These are phyloP conservation scores for Pilophorus perplexus DNA, from an alignment of 2,888 invertebrate species.

Conservation along the genomic window DNA sequence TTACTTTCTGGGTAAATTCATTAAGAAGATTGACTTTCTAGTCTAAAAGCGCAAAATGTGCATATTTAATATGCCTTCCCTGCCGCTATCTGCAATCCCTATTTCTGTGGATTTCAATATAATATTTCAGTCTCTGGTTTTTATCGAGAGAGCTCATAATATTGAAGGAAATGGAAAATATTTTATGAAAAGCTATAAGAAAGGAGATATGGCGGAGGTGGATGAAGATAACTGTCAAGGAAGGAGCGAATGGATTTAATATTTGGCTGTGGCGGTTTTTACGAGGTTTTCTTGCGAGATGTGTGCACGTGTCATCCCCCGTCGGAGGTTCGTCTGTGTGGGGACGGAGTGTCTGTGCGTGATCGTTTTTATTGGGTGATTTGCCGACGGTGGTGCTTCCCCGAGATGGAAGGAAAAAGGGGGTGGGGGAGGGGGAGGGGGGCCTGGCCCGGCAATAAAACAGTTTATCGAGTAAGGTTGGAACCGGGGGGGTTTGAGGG, in stretches of 20 bases:
- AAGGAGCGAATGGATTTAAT: conserved; percentile 39
- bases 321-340: conserved; percentile 2
- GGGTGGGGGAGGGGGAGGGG: conserved; percentile 4
- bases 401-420: no score
- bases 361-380: conserved; percentile 43
- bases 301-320: conserved; percentile 24
- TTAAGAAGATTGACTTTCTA: no score
- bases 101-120: no score
- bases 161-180: no score
- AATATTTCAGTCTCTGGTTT: no score
- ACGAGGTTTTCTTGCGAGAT: conserved; percentile 20
- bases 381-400: conserved; percentile 22
- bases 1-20: no score
- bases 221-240: conserved; percentile 36
- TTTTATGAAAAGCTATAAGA: no score
- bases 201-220: neutral
- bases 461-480: conserved; percentile 55
- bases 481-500: conserved; percentile 31
- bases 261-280: conserved; percentile 38
- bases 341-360: conserved; percentile 16
- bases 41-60: no score
- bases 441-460: conserved; percentile 51
- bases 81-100: no score
- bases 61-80: no score
- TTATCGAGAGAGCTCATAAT: no score